These are phyloP conservation scores for Gallinago media DNA, from an alignment of 2,113 vertebrate genomes.

Conservation along the genomic window DNA sequence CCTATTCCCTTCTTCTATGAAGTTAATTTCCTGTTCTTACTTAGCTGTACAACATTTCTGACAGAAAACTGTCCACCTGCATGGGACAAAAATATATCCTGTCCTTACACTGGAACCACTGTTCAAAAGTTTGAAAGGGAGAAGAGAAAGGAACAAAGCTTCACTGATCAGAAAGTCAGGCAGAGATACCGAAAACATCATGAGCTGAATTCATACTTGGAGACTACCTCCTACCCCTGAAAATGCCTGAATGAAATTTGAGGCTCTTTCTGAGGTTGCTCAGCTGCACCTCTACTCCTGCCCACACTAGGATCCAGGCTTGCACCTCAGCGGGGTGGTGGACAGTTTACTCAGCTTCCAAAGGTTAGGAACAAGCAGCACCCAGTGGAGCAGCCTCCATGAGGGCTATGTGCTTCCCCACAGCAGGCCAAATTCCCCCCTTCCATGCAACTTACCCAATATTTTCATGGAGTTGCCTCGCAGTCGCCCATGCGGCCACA, in stretches of 20 bases:
- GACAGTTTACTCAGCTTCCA: neutral
- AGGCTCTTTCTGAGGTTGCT: neutral
- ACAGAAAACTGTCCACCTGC: neutral
- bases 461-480: constrained; percentile 88
- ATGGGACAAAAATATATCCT: neutral
- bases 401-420: neutral
- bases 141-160: neutral
- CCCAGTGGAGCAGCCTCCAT: accelerated
- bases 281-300: neutral
- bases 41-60: neutral
- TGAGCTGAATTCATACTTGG: neutral
- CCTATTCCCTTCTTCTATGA: neutral
- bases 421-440: accelerated
- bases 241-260: neutral
- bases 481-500: constrained; percentile 84
- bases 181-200: neutral
- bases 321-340: neutral
- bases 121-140: neutral
- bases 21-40: neutral
- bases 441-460: constrained; percentile 78
- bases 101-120: neutral
- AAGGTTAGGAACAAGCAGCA: neutral
- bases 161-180: neutral
- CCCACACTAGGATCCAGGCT: neutral
- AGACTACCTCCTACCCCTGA: neutral